Percentiles rank a stretch among this genome's conserved stretches.
These are phyloP conservation scores for Cotesia typhae DNA, from an alignment of 1,140 invertebrate genomes.

Conservation along the genomic window DNA sequence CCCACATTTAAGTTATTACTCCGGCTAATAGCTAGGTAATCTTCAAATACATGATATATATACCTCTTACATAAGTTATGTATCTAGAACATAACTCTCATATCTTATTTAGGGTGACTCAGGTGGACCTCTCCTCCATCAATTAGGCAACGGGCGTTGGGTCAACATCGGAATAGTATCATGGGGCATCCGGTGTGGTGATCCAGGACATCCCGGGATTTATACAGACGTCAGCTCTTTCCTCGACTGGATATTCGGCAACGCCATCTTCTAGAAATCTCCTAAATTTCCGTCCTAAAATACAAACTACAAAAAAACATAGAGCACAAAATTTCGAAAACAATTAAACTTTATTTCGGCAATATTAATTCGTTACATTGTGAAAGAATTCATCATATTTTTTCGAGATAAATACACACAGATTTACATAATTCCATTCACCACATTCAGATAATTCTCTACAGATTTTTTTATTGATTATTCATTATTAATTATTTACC, in stretches of 20 bases:
- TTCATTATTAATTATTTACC: background rate
- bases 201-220: conserved; percentile 73
- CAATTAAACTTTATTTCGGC: conserved; percentile 56
- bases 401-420: conserved; percentile 43
- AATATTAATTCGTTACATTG: conserved; percentile 51
- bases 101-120: conserved; percentile 76
- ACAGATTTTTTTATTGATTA: background rate
- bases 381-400: conserved; percentile 43
- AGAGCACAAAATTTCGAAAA: conserved; percentile 43
- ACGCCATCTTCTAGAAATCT: conserved; percentile 66
- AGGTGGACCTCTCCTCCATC: conserved; percentile 81
- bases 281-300: background rate
- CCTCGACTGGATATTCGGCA: conserved; percentile 77
- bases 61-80: no score
- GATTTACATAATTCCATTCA: conserved; percentile 36
- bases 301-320: no score
- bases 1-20: no score
- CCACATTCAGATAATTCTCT: conserved; percentile 13
- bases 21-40: no score
- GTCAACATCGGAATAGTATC: conserved; percentile 83
- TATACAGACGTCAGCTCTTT: conserved; percentile 78
- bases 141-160: conserved; percentile 77
- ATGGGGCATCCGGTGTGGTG: conserved; percentile 79
- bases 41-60: no score
- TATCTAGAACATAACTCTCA: no score